Percentiles rank a stretch among this genome's conserved stretches.
phyloP scores from a whole-genome alignment of 2,888 invertebrate genomes.

The Mayetiola destructor region DNA sequence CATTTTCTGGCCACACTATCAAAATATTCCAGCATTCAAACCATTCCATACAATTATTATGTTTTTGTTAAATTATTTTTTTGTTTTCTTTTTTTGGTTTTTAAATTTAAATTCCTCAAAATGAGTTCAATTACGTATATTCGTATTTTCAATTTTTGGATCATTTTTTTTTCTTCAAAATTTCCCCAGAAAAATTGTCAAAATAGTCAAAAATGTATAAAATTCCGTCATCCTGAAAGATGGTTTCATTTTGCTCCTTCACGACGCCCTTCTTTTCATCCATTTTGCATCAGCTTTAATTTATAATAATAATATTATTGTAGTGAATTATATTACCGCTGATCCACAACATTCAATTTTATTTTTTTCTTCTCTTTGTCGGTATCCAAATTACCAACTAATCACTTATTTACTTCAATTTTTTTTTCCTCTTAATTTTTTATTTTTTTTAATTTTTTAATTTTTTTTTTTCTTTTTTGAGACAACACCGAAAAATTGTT shows the following conservation, averaged over 20 bases:
- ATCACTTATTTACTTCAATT: neutral
- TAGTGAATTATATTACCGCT: neutral
- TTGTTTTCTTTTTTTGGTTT: too few species aligned
- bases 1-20: too few species aligned
- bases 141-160: neutral
- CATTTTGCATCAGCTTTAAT: too few species aligned
- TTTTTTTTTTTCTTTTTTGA: neutral
- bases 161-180: neutral
- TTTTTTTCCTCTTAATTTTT: neutral
- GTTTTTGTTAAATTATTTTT: too few species aligned
- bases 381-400: constrained; percentile 3
- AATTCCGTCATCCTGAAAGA: too few species aligned
- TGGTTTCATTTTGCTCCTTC: neutral
- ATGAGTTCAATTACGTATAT: constrained; percentile 5
- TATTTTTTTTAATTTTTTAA: neutral
- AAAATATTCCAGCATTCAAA: too few species aligned
- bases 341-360: neutral
- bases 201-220: too few species aligned
- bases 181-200: neutral
- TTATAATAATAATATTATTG: too few species aligned
- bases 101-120: neutral
- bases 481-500: constrained; percentile 12
- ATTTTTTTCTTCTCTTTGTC: too few species aligned
- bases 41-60: too few species aligned
- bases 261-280: too few species aligned